Evolutionary conservation across 2,888 invertebrate species (phyloP).

Genomic region (Tridacna gigas): DNA sequence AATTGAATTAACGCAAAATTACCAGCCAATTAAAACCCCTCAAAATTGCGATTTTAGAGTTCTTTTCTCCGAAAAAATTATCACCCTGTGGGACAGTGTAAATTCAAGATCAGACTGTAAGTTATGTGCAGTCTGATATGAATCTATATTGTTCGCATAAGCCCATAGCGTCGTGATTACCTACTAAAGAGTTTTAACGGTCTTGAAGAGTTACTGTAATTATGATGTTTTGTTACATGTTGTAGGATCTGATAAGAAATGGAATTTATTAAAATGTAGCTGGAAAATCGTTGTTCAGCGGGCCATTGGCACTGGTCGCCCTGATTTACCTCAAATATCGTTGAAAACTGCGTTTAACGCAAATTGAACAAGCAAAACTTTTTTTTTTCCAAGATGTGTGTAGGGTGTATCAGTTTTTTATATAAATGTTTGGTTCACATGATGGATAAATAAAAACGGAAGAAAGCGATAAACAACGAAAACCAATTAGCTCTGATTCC

Average conservation of each 20-base stretch:
- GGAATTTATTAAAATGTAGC: background rate
- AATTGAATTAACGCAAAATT: no score
- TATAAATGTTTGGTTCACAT: conserved; percentile 22
- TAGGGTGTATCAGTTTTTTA: background rate
- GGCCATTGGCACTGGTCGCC: no score
- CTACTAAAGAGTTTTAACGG: background rate
- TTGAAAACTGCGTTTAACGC: background rate
- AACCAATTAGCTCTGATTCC: conserved; percentile 24
- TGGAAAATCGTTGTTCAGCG: background rate
- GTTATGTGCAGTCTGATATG: background rate
- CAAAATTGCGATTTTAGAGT: no score
- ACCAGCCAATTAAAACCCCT: no score
- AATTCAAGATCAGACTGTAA: background rate
- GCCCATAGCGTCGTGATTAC: background rate
- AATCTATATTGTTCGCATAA: background rate
- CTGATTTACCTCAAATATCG: background rate
- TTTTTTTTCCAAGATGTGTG: background rate
- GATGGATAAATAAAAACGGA: conserved; percentile 15
- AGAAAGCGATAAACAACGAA: conserved; percentile 21
- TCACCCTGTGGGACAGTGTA: background rate
- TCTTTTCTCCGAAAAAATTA: no score
- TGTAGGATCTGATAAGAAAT: background rate
- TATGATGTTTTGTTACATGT: no score
- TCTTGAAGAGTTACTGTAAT: no score
- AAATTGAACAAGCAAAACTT: background rate